phyloP scores from a whole-genome alignment of 2,888 invertebrate genomes.

The Plebejus melissa region DNA sequence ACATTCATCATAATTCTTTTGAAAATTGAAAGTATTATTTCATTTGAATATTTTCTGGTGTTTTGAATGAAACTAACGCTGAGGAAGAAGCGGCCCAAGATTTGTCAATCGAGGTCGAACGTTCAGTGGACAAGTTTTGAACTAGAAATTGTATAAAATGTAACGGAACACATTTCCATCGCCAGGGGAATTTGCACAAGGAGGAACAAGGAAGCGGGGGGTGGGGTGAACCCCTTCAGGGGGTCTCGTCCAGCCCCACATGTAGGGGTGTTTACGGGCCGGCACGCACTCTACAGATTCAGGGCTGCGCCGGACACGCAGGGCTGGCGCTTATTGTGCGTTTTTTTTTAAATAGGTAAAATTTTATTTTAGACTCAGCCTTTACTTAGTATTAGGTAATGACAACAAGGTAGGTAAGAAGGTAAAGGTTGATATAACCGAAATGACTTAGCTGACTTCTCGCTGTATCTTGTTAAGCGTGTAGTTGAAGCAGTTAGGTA shows the following conservation, averaged over 20 bases:
- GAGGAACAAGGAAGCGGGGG: constrained; percentile 77
- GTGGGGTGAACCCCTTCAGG: constrained; percentile 74
- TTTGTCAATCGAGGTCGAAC: neutral
- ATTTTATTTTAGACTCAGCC: neutral
- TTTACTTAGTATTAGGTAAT: neutral
- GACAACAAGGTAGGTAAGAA: too few species aligned
- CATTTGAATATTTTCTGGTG: too few species aligned
- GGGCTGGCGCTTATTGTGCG: constrained; percentile 49
- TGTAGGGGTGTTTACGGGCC: constrained; percentile 73
- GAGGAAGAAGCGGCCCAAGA: neutral
- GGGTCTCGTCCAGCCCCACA: constrained; percentile 72
- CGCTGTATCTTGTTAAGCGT: too few species aligned
- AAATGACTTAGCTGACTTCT: too few species aligned
- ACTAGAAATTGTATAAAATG: constrained; percentile 79
- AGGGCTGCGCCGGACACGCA: constrained; percentile 74
- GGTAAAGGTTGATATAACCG: too few species aligned
- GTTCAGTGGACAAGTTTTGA: constrained; percentile 51
- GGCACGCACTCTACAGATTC: constrained; percentile 77
- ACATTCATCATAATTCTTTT: too few species aligned
- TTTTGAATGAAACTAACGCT: neutral
- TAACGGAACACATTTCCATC: constrained; percentile 78
- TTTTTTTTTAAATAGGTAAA: neutral
- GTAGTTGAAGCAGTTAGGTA: neutral
- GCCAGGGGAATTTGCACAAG: constrained; percentile 79
- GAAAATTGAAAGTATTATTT: too few species aligned